Evolutionary conservation across 2,888 invertebrate species (phyloP).

Genomic region (Syrphus vitripennis): DNA sequence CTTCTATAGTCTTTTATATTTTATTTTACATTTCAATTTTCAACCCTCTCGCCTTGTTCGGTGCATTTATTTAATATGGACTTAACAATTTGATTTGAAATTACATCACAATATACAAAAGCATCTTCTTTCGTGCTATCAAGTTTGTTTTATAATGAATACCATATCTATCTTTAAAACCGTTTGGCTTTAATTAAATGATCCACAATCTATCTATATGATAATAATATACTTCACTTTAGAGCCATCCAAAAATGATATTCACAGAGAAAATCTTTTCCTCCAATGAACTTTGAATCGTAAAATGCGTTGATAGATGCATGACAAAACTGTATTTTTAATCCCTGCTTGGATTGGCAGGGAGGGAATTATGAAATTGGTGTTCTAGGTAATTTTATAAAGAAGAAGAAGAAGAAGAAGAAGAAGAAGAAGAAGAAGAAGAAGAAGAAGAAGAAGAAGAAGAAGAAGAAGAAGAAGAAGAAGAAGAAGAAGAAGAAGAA

Average conservation of each 20-base stretch:
- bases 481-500: too few species aligned
- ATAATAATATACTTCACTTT: constrained; percentile 19
- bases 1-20: constrained; percentile 32
- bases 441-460: too few species aligned
- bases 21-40: too few species aligned
- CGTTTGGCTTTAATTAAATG: constrained; percentile 48
- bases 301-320: constrained; percentile 38
- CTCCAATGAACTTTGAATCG: neutral
- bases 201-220: constrained; percentile 44
- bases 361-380: neutral
- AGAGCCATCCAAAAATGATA: constrained; percentile 1
- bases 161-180: neutral
- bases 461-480: too few species aligned
- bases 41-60: constrained; percentile 5
- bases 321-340: constrained; percentile 8
- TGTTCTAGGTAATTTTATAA: neutral
- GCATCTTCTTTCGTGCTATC: neutral
- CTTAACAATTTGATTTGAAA: constrained; percentile 30
- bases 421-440: too few species aligned
- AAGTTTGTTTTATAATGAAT: neutral
- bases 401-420: too few species aligned
- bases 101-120: neutral
- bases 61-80: neutral
- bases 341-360: neutral
- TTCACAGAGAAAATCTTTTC: neutral